phyloP scores from a whole-genome alignment of 2,113 vertebrate genomes.

The Chionodraco myersi region DNA sequence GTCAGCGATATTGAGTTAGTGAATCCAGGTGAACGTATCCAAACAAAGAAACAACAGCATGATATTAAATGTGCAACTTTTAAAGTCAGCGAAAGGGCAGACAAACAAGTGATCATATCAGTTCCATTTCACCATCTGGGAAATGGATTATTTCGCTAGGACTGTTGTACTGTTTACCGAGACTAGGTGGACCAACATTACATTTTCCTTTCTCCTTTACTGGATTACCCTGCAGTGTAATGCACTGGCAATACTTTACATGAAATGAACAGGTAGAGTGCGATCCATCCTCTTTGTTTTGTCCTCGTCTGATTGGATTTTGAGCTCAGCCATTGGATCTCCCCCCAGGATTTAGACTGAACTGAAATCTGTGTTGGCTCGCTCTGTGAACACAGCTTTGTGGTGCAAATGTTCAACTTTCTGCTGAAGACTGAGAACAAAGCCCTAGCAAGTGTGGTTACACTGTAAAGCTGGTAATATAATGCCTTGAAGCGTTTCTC shows the following conservation, averaged over 20 bases:
- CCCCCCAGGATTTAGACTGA: slow-evolving; percentile 37
- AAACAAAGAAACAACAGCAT: background rate
- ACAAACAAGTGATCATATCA: slow-evolving; percentile 18
- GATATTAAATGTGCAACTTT: slow-evolving; percentile 15
- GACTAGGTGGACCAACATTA: slow-evolving; percentile 23
- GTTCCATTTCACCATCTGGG: slow-evolving; percentile 33
- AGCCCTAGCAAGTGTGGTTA: slow-evolving; percentile 19
- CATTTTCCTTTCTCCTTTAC: slow-evolving; percentile 33
- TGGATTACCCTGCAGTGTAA: slow-evolving; percentile 37
- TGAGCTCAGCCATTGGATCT: slow-evolving; percentile 19
- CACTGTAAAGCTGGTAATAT: slow-evolving; percentile 14
- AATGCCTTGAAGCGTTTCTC: slow-evolving; percentile 37
- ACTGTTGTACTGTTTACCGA: slow-evolving; percentile 40
- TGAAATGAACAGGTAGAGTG: slow-evolving; percentile 52
- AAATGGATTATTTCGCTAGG: slow-evolving; percentile 34
- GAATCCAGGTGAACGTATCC: background rate
- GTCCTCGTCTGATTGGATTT: slow-evolving; percentile 51
- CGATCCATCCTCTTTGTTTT: slow-evolving; percentile 60
- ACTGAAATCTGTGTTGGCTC: slow-evolving; percentile 17
- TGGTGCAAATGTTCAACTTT: slow-evolving; percentile 51
- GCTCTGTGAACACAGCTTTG: slow-evolving; percentile 36
- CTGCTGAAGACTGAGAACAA: slow-evolving; percentile 27
- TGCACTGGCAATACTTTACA: slow-evolving; percentile 48
- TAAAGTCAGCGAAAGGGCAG: background rate
- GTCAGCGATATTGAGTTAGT: background rate